A percentile compares a stretch with the other conserved stretches of the same genome.
phyloP scores from a whole-genome alignment of 92 coral and sea anemone genomes.

The Diadumene lineata region DNA sequence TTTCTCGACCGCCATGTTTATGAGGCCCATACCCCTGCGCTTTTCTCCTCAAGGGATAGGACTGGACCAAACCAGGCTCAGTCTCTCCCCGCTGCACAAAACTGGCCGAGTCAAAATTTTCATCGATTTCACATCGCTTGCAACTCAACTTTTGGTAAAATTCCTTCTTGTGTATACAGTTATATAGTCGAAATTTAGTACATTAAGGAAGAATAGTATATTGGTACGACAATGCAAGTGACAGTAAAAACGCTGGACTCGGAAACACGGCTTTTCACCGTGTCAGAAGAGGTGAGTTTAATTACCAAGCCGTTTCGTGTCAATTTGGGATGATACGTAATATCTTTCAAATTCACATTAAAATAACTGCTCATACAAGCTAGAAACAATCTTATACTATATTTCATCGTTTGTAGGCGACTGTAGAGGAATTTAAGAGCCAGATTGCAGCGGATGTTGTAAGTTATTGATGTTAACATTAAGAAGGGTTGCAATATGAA shows the following conservation, averaged over 20 bases:
- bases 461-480: too few relatives aligned
- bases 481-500: too few relatives aligned
- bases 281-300: constrained; percentile 69
- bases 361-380: not conserved
- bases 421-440: constrained; percentile 91
- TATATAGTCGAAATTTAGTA: not conserved
- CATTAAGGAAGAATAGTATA: not conserved
- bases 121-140: not conserved
- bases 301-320: not conserved
- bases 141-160: not conserved
- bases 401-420: constrained; percentile 42
- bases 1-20: constrained; percentile 41
- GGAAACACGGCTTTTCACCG: constrained; percentile 85
- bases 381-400: not conserved
- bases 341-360: not conserved
- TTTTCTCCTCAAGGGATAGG: not conserved
- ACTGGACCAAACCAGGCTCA: constrained; percentile 4
- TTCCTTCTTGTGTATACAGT: not conserved
- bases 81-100: too few relatives aligned
- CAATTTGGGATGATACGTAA: not conserved
- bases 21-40: constrained; percentile 12
- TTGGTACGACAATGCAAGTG: constrained; percentile 67
- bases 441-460: constrained; percentile 85
- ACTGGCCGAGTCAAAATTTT: constrained; percentile 1
- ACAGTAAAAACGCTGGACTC: constrained; percentile 98